Conservation (phyloP, 2,888 invertebrate species). For the Acronicta psi region DNA sequence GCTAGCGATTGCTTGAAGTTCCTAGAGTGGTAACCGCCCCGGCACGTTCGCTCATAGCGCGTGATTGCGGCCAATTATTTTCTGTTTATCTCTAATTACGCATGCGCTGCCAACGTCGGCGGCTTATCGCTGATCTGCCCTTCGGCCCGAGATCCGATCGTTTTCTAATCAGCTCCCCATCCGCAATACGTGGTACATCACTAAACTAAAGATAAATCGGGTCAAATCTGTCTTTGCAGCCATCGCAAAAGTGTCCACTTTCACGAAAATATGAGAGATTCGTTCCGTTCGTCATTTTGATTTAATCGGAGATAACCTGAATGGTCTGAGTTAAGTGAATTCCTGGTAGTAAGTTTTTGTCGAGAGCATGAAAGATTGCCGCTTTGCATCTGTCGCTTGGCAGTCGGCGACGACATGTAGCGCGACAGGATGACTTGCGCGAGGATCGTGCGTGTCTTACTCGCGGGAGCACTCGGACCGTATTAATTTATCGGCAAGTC, state of each 20-base stretch:
- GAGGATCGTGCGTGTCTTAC: conserved; percentile 72
- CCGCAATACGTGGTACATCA: conserved; percentile 82
- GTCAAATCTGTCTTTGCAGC: conserved; percentile 62
- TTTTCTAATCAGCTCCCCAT: conserved; percentile 84
- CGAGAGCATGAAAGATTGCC: conserved; percentile 67
- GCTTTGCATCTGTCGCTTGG: conserved; percentile 59
- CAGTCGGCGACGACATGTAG: conserved; percentile 40
- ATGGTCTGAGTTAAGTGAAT: conserved; percentile 63
- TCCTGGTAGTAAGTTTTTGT: conserved; percentile 67
- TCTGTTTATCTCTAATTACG: conserved; percentile 89
- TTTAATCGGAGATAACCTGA: conserved; percentile 69
- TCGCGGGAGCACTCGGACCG: conserved; percentile 74
- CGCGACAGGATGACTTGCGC: conserved; percentile 65
- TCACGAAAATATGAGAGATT: conserved; percentile 69
- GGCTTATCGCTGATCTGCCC: conserved; percentile 86
- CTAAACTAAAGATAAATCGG: conserved; percentile 69
- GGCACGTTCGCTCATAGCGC: conserved; percentile 81
- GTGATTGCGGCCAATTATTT: conserved; percentile 89
- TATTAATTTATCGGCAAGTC: conserved; percentile 85
- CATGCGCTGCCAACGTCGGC: conserved; percentile 86
- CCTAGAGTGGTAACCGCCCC: conserved; percentile 63
- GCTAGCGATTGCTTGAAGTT: conserved; percentile 59
- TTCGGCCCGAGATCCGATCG: conserved; percentile 86
- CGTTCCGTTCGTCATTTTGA: conserved; percentile 70
- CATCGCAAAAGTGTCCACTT: conserved; percentile 62